A percentile compares a stretch with the other conserved stretches of the same genome.
phyloP scores from a whole-genome alignment of 2,888 invertebrate species.

The Cephalotes varians region DNA sequence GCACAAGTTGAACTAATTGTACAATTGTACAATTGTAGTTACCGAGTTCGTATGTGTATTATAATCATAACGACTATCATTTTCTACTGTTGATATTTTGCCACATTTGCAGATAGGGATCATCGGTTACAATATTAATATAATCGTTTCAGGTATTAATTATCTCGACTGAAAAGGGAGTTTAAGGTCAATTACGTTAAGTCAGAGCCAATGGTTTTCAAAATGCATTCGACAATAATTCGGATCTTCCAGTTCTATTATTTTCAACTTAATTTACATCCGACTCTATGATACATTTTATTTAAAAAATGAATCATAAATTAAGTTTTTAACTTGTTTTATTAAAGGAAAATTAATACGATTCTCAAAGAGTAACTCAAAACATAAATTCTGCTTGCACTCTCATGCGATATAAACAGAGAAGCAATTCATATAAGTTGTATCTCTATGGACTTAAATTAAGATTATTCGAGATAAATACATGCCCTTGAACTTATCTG shows the following conservation, averaged over 20 bases:
- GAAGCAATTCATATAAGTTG: neutral
- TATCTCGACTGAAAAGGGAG: neutral
- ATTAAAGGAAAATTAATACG: neutral
- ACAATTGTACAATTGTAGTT: no score
- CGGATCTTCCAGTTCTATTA: neutral
- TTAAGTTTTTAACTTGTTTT: neutral
- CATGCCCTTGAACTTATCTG: neutral
- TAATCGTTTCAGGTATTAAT: neutral
- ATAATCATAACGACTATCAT: neutral
- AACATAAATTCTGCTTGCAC: neutral
- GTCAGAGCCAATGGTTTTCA: no score
- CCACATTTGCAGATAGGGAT: neutral
- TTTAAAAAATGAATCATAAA: neutral
- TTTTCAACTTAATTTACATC: neutral
- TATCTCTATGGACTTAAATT: neutral
- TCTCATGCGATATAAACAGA: neutral
- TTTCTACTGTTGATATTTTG: slow-evolving; percentile 7
- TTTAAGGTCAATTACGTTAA: no score
- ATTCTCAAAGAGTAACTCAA: neutral
- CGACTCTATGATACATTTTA: neutral
- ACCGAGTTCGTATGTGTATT: no score
- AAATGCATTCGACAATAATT: neutral
- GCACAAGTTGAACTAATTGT: neutral
- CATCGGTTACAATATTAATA: neutral
- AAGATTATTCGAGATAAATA: slow-evolving; percentile 8